phyloP scores from a whole-genome alignment of 92 coral and sea anemone species.

The Desmophyllum pertusum region DNA sequence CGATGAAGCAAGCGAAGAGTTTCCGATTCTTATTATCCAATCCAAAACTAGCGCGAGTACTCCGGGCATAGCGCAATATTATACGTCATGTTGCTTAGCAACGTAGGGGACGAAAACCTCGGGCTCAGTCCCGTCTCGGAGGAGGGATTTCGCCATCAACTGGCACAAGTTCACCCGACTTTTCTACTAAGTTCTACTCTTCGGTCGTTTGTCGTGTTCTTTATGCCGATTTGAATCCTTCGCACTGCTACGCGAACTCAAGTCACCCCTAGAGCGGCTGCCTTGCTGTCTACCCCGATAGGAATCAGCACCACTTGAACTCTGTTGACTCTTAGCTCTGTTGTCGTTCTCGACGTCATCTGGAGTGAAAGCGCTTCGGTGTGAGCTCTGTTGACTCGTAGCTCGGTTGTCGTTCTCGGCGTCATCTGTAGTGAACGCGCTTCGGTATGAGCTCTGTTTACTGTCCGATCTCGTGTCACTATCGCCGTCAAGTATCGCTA shows the following conservation, averaged over 20 bases:
- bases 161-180: not conserved
- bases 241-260: not conserved
- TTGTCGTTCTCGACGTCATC: not conserved
- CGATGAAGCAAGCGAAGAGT: too few relatives aligned
- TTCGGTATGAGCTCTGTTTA: not conserved
- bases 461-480: slow-evolving; percentile 1
- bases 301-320: not conserved
- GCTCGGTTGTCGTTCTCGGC: not conserved
- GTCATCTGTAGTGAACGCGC: not conserved
- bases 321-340: not conserved
- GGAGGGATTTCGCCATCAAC: too few relatives aligned
- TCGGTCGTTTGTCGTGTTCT: not conserved
- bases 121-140: too few relatives aligned
- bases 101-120: too few relatives aligned
- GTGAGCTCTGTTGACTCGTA: not conserved
- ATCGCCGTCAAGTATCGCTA: not conserved
- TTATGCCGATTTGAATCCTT: not conserved
- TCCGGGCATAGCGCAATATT: too few relatives aligned
- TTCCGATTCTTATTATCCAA: too few relatives aligned
- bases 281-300: not conserved
- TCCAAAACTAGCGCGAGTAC: too few relatives aligned
- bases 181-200: not conserved
- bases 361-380: not conserved
- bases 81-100: too few relatives aligned
- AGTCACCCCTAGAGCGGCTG: not conserved